Percentiles rank a stretch among this genome's conserved stretches.
phyloP scores from a whole-genome alignment of 2,888 invertebrate species.

The Pocota personata region DNA sequence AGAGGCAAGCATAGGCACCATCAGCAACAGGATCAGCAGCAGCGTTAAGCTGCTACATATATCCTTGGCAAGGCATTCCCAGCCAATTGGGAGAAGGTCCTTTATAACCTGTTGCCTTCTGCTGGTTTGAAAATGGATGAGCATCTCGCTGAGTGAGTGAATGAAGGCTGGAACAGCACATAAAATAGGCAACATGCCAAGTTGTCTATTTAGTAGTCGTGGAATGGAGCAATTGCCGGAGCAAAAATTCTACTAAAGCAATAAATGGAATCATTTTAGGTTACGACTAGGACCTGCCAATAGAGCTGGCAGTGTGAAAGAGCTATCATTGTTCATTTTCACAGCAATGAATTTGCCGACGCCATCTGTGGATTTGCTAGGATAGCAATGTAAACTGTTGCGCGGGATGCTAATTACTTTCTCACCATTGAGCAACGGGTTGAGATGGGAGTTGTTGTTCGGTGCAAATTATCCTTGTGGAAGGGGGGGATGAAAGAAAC shows the following conservation, averaged over 20 bases:
- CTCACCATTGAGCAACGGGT: conserved; percentile 16
- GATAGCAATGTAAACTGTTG: conserved; percentile 43
- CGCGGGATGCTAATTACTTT: conserved; percentile 37
- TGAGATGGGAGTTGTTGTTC: background rate
- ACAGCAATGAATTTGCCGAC: conserved; percentile 14
- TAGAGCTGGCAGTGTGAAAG: background rate
- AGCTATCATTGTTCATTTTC: conserved; percentile 35
- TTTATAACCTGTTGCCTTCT: conserved; percentile 59
- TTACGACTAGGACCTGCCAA: background rate
- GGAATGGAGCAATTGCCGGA: too few species aligned
- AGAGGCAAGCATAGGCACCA: conserved; percentile 6
- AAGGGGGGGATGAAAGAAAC: background rate
- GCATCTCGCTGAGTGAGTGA: conserved; percentile 47
- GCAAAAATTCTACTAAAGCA: conserved; percentile 31
- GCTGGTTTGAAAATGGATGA: conserved; percentile 48
- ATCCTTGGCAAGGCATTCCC: conserved; percentile 35
- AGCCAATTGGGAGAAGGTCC: conserved; percentile 51
- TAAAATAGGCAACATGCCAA: conserved; percentile 73
- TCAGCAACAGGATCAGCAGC: conserved; percentile 24
- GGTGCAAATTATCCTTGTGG: background rate
- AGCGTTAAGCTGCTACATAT: conserved; percentile 61
- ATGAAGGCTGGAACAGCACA: conserved; percentile 54
- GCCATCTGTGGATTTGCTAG: conserved; percentile 35
- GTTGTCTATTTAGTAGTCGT: conserved; percentile 63
- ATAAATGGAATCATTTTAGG: conserved; percentile 63